Conservation (phyloP, 1,140 invertebrate species). For the Diabrotica undecimpunctata region DNA sequence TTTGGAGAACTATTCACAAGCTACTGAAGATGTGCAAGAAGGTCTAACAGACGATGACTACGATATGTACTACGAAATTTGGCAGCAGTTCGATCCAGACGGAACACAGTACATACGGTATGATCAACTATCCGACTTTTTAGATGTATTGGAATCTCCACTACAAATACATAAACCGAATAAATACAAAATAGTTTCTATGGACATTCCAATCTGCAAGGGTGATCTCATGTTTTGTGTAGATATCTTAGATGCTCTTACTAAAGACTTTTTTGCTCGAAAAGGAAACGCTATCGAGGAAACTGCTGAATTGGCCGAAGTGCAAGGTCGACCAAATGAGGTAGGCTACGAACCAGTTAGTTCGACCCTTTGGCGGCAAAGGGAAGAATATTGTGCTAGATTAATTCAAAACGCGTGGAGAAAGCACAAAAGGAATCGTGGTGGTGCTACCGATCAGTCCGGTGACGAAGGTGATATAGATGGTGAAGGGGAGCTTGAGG, state of each 20-base stretch:
- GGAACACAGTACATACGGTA: conserved; percentile 96
- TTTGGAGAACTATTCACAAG: conserved; percentile 94
- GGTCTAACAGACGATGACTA: conserved; percentile 98
- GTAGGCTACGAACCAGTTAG: conserved; percentile 88
- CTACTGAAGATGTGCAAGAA: conserved; percentile 97
- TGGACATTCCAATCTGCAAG: conserved; percentile 98
- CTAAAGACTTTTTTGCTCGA: conserved; percentile 93
- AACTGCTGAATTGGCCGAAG: conserved; percentile 77
- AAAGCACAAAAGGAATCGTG: conserved; percentile 71
- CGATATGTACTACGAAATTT: conserved; percentile 99
- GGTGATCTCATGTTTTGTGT: conserved; percentile 95
- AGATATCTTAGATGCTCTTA: conserved; percentile 94
- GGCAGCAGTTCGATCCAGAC: conserved; percentile 97
- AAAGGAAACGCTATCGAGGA: conserved; percentile 91
- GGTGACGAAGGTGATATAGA: conserved; percentile 45
- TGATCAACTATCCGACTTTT: conserved; percentile 88
- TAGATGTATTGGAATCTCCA: conserved; percentile 90
- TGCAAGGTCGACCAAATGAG: conserved; percentile 71
- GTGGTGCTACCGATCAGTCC: conserved; percentile 43
- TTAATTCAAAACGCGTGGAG: conserved; percentile 94
- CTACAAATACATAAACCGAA: conserved; percentile 97
- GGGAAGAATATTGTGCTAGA: conserved; percentile 92
- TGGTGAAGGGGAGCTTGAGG: conserved; percentile 39
- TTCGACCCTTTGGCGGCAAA: conserved; percentile 88
- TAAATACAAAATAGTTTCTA: conserved; percentile 97